Evolutionary conservation across 1,140 invertebrate species (phyloP), one percentile per base, ranked within the genome.

Genomic region (Atta texana): DNA sequence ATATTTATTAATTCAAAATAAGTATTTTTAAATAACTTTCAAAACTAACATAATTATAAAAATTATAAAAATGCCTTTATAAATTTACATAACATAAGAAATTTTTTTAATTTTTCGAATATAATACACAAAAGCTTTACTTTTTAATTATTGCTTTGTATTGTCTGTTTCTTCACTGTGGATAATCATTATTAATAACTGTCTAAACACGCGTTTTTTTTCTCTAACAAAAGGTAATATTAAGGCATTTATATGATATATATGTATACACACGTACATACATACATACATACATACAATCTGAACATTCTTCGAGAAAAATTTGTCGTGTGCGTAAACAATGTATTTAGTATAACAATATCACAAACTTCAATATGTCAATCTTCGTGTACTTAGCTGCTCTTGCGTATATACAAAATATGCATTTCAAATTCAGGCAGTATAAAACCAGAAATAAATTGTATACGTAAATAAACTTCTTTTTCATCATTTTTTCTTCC

Each of bases 311-410:
- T 59, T 82, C 39, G 18, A 72, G 34, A 66, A 82, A 82, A 10
- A 72, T 74, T 57, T 71, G 18, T 51, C 57, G n/a, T n/a, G 14
- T 57, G 21, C 44, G 53, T 16, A 31, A 57, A 44, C 69, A 81
- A 69, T 21, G 34, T 57, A 53, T 85, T 53, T 80, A 80, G 28
- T 44, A 86, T 39, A 57, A 80, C 63, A 64, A 80, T 81, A 86
- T 86, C 84, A 86, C 84, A 86, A 86, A 80, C 39, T 68, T 44
- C 8, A 53, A 55, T 66, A 59, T 81, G 57, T 81, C n/a, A 53
- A 64, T 21, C 34, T 24, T 69, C 21, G 21, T 31, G 10, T 82
- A 44, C 21, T 66, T 81, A 80, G 74, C 82, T 85, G 82, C 75
- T 68, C 28, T 8, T 68, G 34, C 28, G n/a, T 82, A 39, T 39